phyloP scores from a whole-genome alignment of 2,113 vertebrate genomes.

The Crotalus helleri region DNA sequence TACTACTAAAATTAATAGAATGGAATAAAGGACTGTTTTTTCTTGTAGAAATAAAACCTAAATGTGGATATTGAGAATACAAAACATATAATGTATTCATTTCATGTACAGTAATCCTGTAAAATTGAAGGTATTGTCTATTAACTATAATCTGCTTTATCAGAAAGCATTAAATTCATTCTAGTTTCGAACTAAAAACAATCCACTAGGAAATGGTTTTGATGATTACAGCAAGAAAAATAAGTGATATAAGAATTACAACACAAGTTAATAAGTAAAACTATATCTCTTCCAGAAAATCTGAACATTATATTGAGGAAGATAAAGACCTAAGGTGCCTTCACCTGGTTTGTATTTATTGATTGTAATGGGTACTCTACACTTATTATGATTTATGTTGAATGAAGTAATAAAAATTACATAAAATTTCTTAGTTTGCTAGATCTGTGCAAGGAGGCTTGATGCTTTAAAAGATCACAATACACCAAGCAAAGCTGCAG shows the following conservation, averaged over 20 bases:
- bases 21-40: background rate
- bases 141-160: background rate
- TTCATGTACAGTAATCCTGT: background rate
- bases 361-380: background rate
- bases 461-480: background rate
- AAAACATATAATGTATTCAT: background rate
- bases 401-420: background rate
- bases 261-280: background rate
- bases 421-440: background rate
- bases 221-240: background rate
- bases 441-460: background rate
- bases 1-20: background rate
- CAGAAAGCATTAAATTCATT: background rate
- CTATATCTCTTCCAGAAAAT: background rate
- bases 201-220: background rate
- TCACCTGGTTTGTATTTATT: background rate
- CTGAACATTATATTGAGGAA: too few relatives aligned
- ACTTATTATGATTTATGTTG: background rate
- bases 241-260: background rate
- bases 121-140: background rate
- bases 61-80: background rate
- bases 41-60: background rate
- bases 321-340: background rate
- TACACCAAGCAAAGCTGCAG: background rate
- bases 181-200: background rate